Conservation (phyloP, 1,140 invertebrate species). For the Drosophila murphyi region DNA sequence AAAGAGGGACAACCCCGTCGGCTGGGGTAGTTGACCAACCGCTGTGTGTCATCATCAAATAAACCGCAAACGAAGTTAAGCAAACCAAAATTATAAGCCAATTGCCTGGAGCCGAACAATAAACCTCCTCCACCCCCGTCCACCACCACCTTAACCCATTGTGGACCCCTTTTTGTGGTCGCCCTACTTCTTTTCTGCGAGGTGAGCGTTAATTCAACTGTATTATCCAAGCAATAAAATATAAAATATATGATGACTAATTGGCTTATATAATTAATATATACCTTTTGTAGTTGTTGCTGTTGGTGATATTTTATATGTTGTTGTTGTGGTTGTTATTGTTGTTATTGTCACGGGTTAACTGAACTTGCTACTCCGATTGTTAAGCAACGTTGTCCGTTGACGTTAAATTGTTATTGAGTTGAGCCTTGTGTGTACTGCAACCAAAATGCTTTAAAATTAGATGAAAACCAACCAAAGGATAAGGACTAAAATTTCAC, state of each 20-base stretch:
- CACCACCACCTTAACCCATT: neutral
- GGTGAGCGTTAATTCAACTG: slow-evolving; percentile 50
- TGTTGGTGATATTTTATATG: slow-evolving; percentile 4
- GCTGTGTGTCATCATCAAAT: slow-evolving; percentile 31
- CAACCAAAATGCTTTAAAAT: slow-evolving; percentile 22
- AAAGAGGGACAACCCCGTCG: neutral
- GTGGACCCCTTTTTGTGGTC: slow-evolving; percentile 46
- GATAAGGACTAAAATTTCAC: slow-evolving; percentile 12
- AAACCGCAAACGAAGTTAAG: slow-evolving; percentile 41
- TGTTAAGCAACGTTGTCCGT: neutral
- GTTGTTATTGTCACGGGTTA: slow-evolving; percentile 4
- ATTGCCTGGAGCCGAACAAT: slow-evolving; percentile 18
- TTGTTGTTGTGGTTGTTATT: slow-evolving; percentile 14
- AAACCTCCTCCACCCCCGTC: neutral
- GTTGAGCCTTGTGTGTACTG: neutral
- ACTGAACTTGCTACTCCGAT: slow-evolving; percentile 22
- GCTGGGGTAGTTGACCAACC: neutral
- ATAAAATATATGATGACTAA: slow-evolving; percentile 52
- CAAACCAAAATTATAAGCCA: slow-evolving; percentile 37
- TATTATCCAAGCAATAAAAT: slow-evolving; percentile 66
- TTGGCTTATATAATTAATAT: slow-evolving; percentile 58
- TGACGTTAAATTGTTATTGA: slow-evolving; percentile 27
- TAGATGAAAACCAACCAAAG: slow-evolving; percentile 33
- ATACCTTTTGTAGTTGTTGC: slow-evolving; percentile 47
- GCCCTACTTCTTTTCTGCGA: neutral